Evolutionary conservation across 1,140 invertebrate species (phyloP), one percentile per base, ranked within the genome.

Genomic region (Zaprionus camerounensis): DNA sequence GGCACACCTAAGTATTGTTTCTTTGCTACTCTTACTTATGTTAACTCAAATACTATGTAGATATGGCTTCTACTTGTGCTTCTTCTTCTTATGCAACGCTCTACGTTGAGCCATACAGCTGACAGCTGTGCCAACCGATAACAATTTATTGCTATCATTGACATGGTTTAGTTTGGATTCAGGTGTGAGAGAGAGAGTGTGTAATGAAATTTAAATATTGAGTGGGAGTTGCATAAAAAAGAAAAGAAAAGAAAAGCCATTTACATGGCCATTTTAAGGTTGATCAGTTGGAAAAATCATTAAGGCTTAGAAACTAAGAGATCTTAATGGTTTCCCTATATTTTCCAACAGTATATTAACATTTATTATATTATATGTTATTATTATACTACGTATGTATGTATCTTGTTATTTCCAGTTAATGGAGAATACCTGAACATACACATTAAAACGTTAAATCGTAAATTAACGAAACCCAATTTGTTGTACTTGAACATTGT

Each of bases 91-190:
- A 3, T 46, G 17, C 17, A 56, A 7, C 15, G 15, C 15, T 46
- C 26, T 34, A 22, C 31, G 3, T 22, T 56, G 53, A 28, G 38
- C 28, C 20, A 51, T 22, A 71, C 67, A 75, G 67, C 72, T 70
- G 67, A 57, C 82, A 87, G 82, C 76, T 87, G 82, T 76, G 22
- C 44, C 64, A 78, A 75, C 15, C 63, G 49, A 36, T 28, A 38
- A 31, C 46, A 58, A 51, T 56, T 56, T 58, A 67, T 57, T 22
- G 41, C 26, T 46, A 34, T 55, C 22, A 22, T 22, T 61, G 66
- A 69, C 71, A 56, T 24, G 58, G 71, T 63, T 63, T 57, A 62
- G 28, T 69, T 73, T 17, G 17, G 5, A 24, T 28, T 55, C 13
- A 55, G 26, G 53, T 55, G 15, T 26, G 26, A n/a, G 11, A 55